Evolutionary conservation across 2,888 invertebrate species (phyloP).

Genomic region (Drosophila pegasa): DNA sequence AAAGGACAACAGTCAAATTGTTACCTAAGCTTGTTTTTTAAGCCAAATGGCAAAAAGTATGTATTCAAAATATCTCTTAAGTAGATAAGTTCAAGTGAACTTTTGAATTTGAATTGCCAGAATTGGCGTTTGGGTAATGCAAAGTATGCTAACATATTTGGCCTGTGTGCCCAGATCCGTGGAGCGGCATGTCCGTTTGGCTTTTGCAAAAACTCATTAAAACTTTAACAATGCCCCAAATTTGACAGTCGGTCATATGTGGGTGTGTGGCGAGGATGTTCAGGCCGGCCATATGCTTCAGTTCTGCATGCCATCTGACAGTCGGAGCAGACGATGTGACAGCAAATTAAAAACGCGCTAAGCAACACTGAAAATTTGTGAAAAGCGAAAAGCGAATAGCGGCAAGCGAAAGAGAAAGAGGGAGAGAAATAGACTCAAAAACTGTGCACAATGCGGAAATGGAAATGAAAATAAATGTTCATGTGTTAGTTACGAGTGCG

Average conservation of each 20-base stretch:
- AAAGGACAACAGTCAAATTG: background rate
- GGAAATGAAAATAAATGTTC: conserved; percentile 66
- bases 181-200: background rate
- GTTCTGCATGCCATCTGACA: conserved; percentile 7
- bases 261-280: conserved; percentile 11
- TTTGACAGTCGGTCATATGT: conserved; percentile 34
- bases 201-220: conserved; percentile 60
- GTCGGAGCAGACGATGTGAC: conserved; percentile 33
- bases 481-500: conserved; percentile 52
- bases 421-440: conserved; percentile 37
- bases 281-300: conserved; percentile 30
- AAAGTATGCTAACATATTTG: conserved; percentile 27
- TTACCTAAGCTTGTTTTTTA: conserved; percentile 23
- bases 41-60: conserved; percentile 24
- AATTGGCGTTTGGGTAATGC: conserved; percentile 16
- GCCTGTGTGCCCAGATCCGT: conserved; percentile 19
- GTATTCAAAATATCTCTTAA: conserved; percentile 12
- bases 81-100: conserved; percentile 22
- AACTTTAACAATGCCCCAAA: conserved; percentile 42
- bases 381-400: conserved; percentile 41
- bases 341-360: conserved; percentile 49
- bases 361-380: conserved; percentile 34
- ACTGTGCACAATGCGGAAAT: conserved; percentile 50
- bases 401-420: conserved; percentile 31
- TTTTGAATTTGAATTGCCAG: conserved; percentile 10